phyloP scores from a whole-genome alignment of 2,113 vertebrate species.

The Tetrax tetrax region DNA sequence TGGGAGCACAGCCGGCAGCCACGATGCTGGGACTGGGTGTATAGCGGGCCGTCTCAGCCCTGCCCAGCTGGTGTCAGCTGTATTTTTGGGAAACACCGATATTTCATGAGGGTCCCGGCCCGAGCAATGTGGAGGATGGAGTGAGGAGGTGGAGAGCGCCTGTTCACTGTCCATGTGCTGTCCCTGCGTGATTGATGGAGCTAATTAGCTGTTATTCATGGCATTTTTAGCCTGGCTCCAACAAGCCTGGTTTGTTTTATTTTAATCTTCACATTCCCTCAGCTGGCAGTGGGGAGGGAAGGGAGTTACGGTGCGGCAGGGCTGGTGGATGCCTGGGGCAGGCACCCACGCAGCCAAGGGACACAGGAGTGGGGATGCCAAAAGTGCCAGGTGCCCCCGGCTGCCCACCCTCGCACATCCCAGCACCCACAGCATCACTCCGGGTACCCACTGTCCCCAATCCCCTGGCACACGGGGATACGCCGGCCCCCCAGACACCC shows the following conservation, averaged over 20 bases:
- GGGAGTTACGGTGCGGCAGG: background rate
- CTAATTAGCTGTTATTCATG: conserved; percentile 26
- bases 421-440: background rate
- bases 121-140: rapidly evolving
- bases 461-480: rapidly evolving
- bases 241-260: conserved; percentile 28
- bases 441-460: too few species aligned
- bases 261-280: conserved; percentile 34
- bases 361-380: rapidly evolving
- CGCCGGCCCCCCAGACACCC: background rate
- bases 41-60: background rate
- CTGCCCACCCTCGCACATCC: background rate
- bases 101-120: background rate
- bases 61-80: background rate
- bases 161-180: rapidly evolving
- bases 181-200: conserved; percentile 10
- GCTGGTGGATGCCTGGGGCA: background rate
- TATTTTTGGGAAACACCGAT: background rate
- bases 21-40: background rate
- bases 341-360: background rate
- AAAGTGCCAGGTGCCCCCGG: background rate
- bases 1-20: background rate
- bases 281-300: background rate
- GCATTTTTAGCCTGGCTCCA: background rate
- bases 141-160: background rate